Evolutionary conservation across 1,140 invertebrate species (phyloP).

Genomic region (Diploscapter pachys): DNA sequence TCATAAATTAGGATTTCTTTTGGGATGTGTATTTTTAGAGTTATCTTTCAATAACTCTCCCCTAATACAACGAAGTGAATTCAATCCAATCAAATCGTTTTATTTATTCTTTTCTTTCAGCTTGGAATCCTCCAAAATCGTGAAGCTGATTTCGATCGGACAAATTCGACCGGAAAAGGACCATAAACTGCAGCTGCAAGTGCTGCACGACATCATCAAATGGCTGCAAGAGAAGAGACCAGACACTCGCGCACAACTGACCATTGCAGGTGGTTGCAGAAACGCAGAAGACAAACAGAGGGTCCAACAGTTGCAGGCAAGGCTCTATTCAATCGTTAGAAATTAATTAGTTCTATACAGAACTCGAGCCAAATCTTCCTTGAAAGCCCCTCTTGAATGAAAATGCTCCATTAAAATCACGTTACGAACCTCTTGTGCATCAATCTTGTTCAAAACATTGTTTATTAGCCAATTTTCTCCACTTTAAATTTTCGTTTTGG

Average conservation of each 20-base stretch:
- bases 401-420: too few relatives aligned
- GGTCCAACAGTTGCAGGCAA: slow-evolving; percentile 74
- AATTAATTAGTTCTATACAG: too few relatives aligned
- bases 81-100: not conserved
- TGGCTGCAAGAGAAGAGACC: slow-evolving; percentile 62
- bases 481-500: slow-evolving; percentile 71
- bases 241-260: slow-evolving; percentile 66
- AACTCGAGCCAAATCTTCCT: too few relatives aligned
- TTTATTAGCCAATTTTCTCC: slow-evolving; percentile 58
- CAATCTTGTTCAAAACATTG: slow-evolving; percentile 37
- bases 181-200: slow-evolving; percentile 82
- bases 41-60: not conserved
- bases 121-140: slow-evolving; percentile 60
- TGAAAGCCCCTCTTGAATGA: too few relatives aligned
- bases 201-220: slow-evolving; percentile 76
- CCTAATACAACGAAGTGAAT: not conserved
- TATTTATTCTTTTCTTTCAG: slow-evolving; percentile 15
- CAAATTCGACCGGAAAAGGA: slow-evolving; percentile 98
- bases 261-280: slow-evolving; percentile 85
- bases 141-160: slow-evolving; percentile 81
- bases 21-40: too few relatives aligned
- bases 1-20: too few relatives aligned
- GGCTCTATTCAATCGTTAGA: too few relatives aligned
- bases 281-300: slow-evolving; percentile 77
- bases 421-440: too few relatives aligned